Percentiles rank a stretch among this genome's conserved stretches.
These are phyloP conservation scores for Cynoglossus semilaevis DNA, from an alignment of 2,113 vertebrate genomes.

Conservation along the genomic window DNA sequence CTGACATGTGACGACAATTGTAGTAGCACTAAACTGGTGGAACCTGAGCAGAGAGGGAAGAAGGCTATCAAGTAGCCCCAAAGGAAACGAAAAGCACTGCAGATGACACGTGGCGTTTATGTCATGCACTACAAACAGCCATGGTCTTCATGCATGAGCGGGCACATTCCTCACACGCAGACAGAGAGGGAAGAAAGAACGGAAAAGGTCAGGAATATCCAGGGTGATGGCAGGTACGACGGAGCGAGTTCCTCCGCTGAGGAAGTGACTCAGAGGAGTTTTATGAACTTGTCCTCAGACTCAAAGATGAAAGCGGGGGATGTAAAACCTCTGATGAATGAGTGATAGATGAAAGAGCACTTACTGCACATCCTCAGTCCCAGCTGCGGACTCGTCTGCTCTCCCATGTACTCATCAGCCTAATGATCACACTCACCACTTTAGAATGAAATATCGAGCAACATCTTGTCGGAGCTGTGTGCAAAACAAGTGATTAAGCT, in stretches of 20 bases:
- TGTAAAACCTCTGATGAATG: slow-evolving; percentile 37
- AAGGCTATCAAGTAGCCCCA: slow-evolving; percentile 26
- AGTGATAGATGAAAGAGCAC: slow-evolving; percentile 62
- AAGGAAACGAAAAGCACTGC: slow-evolving; percentile 22
- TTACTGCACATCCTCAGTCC: slow-evolving; percentile 55
- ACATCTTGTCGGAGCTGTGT: slow-evolving; percentile 16
- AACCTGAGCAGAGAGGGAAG: slow-evolving; percentile 6
- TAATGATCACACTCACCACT: slow-evolving; percentile 26
- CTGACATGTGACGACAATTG: slow-evolving; percentile 7
- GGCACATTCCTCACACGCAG: slow-evolving; percentile 33
- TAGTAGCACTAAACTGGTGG: slow-evolving; percentile 22
- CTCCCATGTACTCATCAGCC: slow-evolving; percentile 23
- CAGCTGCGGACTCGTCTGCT: slow-evolving; percentile 22
- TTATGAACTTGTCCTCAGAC: slow-evolving; percentile 18
- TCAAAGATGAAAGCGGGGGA: slow-evolving; percentile 29
- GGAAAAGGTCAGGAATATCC: slow-evolving; percentile 10
- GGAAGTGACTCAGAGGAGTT: slow-evolving; percentile 16
- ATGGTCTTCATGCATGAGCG: slow-evolving; percentile 16
- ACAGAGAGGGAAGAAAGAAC: slow-evolving; percentile 3
- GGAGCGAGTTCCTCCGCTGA: not conserved
- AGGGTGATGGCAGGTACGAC: slow-evolving; percentile 7
- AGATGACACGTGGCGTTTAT: slow-evolving; percentile 19
- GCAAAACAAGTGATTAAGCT: slow-evolving; percentile 56
- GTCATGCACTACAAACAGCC: slow-evolving; percentile 10
- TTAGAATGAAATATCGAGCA: slow-evolving; percentile 34